Percentiles rank a stretch among this genome's conserved stretches.
These are phyloP conservation scores for Pipistrellus nathusii DNA, from an alignment of 2,797 vertebrate species.

Conservation along the genomic window DNA sequence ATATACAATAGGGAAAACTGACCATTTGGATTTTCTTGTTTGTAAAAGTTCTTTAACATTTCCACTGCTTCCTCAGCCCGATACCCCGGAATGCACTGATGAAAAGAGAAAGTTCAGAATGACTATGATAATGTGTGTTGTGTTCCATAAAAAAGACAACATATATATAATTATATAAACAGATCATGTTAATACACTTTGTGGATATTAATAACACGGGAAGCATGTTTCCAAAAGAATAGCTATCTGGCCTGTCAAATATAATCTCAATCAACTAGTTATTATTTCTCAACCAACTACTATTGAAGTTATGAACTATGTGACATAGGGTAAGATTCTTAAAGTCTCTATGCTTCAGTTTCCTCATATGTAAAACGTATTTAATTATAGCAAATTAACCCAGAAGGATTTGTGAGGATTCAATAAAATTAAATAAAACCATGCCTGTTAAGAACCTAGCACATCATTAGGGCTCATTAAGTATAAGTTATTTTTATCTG, in stretches of 20 bases:
- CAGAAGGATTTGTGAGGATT: neutral
- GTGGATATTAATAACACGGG: neutral
- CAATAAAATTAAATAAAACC: neutral
- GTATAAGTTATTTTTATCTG: neutral
- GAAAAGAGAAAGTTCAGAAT: slow-evolving; percentile 68
- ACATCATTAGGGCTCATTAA: neutral
- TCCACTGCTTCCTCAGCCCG: slow-evolving; percentile 94
- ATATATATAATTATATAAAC: neutral
- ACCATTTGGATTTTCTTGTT: slow-evolving; percentile 99
- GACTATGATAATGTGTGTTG: slow-evolving; percentile 35
- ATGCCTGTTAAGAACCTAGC: neutral
- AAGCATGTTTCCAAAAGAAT: neutral
- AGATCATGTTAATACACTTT: neutral
- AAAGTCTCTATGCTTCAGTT: neutral
- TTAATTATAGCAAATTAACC: neutral
- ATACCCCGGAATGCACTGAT: slow-evolving; percentile 93
- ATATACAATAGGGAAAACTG: slow-evolving; percentile 73
- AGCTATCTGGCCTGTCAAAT: neutral
- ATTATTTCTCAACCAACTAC: neutral
- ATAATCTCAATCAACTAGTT: neutral
- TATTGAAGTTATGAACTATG: neutral
- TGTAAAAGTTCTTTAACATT: slow-evolving; percentile 96
- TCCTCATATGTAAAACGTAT: neutral
- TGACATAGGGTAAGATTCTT: neutral
- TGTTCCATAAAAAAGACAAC: neutral